Evolutionary conservation across 2,888 invertebrate species (phyloP).

Genomic region (Saturnia pavonia): DNA sequence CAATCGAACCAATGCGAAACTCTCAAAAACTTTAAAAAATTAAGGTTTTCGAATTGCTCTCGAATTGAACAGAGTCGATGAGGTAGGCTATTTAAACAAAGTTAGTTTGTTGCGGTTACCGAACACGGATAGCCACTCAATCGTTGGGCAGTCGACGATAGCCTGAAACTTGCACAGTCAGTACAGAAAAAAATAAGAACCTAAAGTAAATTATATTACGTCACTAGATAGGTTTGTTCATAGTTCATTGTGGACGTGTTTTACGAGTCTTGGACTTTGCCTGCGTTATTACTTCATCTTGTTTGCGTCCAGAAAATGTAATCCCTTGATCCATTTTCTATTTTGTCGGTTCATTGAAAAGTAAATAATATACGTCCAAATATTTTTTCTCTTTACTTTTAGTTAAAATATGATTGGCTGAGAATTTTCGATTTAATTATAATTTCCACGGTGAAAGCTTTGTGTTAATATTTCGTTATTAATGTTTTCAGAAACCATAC

Average conservation of each 20-base stretch:
- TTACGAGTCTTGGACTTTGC: conserved; percentile 10
- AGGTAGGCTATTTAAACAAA: conserved; percentile 54
- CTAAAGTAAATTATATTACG: conserved; percentile 22
- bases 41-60: conserved; percentile 27
- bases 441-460: too few species aligned
- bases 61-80: conserved; percentile 46
- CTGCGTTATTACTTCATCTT: conserved; percentile 18
- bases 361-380: not conserved
- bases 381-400: too few species aligned
- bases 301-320: conserved; percentile 13
- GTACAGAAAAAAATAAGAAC: conserved; percentile 28
- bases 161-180: conserved; percentile 35
- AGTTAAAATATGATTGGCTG: not conserved
- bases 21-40: not conserved
- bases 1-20: too few species aligned
- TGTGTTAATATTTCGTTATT: too few species aligned
- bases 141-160: conserved; percentile 37
- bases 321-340: not conserved
- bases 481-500: too few species aligned
- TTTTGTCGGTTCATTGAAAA: not conserved
- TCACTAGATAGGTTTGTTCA: conserved; percentile 20
- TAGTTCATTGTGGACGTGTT: conserved; percentile 14
- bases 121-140: conserved; percentile 56
- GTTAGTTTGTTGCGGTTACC: conserved; percentile 60
- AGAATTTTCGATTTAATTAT: not conserved